phyloP scores from a whole-genome alignment of 2,113 vertebrate genomes.

The human (Homo sapiens) region DNA sequence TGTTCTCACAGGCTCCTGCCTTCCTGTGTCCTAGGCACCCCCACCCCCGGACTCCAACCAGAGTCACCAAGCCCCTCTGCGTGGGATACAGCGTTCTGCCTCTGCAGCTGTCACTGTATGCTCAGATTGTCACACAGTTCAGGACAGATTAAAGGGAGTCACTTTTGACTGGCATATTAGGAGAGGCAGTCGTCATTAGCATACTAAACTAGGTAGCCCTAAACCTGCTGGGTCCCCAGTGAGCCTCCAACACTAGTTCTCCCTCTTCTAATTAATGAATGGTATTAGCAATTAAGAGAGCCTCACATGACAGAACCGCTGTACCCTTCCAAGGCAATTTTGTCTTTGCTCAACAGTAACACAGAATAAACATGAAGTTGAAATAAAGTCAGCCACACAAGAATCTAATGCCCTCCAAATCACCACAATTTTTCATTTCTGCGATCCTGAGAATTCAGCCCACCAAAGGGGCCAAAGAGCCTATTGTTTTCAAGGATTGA shows the following conservation, averaged over 20 bases:
- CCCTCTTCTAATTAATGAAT: conserved; percentile 76
- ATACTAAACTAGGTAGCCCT: conserved; percentile 59
- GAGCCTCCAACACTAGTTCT: background rate
- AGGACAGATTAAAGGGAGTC: conserved; percentile 55
- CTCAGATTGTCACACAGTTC: conserved; percentile 63
- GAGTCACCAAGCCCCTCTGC: background rate
- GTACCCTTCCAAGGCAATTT: conserved; percentile 60
- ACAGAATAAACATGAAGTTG: conserved; percentile 73
- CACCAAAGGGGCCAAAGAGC: conserved; percentile 28
- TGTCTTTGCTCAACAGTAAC: conserved; percentile 70
- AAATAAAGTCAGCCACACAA: conserved; percentile 75
- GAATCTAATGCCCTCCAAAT: background rate
- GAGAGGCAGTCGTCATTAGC: conserved; percentile 58
- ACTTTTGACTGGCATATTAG: conserved; percentile 65
- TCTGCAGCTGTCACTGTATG: conserved; percentile 67
- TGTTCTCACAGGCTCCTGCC: conserved; percentile 83
- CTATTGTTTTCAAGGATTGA: conserved; percentile 87
- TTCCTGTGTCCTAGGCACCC: conserved; percentile 47
- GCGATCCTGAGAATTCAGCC: conserved; percentile 47
- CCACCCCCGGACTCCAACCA: background rate
- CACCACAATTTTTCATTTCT: conserved; percentile 49
- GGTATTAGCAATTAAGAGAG: conserved; percentile 64
- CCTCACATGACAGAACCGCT: background rate
- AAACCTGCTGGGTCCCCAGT: conserved; percentile 23
- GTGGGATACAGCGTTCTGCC: accelerated